These are phyloP conservation scores for Pangasius larnaudii DNA, from an alignment of 2,797 vertebrate species.

Conservation along the genomic window DNA sequence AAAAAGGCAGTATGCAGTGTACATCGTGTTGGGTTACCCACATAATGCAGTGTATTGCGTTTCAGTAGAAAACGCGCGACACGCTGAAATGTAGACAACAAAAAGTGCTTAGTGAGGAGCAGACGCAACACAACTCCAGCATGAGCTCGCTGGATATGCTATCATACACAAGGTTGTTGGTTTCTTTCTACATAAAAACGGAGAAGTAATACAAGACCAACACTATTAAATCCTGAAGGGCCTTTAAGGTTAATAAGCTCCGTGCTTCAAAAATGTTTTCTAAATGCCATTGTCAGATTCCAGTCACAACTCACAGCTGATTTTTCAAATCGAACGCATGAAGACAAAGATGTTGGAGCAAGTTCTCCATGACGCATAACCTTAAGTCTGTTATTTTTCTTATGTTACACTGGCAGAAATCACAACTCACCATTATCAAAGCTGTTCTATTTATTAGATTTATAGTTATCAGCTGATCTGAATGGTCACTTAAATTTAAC, in stretches of 20 bases:
- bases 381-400: neutral
- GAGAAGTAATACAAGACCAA: neutral
- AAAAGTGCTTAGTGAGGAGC: conserved; percentile 69
- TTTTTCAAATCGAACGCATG: neutral
- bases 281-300: neutral
- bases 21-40: conserved; percentile 71
- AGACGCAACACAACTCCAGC: conserved; percentile 61
- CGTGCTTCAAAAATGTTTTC: neutral
- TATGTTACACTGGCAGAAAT: neutral
- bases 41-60: conserved; percentile 65
- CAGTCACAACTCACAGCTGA: neutral
- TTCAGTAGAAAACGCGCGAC: conserved; percentile 67
- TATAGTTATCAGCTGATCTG: neutral
- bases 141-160: conserved; percentile 32
- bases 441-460: neutral
- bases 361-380: neutral
- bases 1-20: conserved; percentile 60
- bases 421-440: neutral
- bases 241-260: neutral
- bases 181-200: neutral
- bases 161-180: neutral
- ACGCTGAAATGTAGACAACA: conserved; percentile 68
- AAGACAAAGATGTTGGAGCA: neutral
- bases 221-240: neutral
- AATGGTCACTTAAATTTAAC: neutral